Percentiles rank a stretch among this genome's conserved stretches.
These are phyloP conservation scores for Andrena haemorrhoa DNA, from an alignment of 2,888 invertebrate species.

Conservation along the genomic window DNA sequence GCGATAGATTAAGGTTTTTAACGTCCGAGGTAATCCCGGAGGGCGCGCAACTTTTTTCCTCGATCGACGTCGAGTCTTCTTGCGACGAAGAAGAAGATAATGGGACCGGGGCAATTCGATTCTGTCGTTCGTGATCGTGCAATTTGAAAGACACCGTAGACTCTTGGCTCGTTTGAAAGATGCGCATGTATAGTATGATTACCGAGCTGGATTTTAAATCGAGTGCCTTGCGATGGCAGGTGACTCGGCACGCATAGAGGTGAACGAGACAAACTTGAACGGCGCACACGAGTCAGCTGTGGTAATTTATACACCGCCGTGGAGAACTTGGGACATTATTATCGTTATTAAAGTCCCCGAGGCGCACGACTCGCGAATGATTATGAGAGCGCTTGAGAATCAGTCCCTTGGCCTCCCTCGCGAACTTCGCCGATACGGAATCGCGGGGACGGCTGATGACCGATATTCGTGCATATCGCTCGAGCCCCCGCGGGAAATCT, in stretches of 20 bases:
- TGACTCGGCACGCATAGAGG: too few species aligned
- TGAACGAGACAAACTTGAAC: too few species aligned
- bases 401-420: background rate
- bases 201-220: too few species aligned
- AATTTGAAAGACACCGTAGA: background rate
- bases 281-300: too few species aligned
- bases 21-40: background rate
- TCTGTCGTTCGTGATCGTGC: background rate
- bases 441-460: conserved; percentile 39
- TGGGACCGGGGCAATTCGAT: conserved; percentile 15
- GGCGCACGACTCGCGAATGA: background rate
- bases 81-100: background rate
- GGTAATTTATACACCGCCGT: background rate
- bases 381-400: background rate
- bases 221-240: too few species aligned
- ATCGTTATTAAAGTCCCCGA: background rate
- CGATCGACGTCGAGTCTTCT: background rate
- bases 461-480: conserved; percentile 60
- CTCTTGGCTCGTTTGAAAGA: too few species aligned
- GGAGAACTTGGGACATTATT: background rate
- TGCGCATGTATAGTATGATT: too few species aligned
- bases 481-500: conserved; percentile 61
- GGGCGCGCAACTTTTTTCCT: background rate
- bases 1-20: conserved; percentile 1
- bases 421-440: conserved; percentile 34